These are phyloP conservation scores for Eretmocerus hayati DNA, from an alignment of 2,888 invertebrate genomes.

Conservation along the genomic window DNA sequence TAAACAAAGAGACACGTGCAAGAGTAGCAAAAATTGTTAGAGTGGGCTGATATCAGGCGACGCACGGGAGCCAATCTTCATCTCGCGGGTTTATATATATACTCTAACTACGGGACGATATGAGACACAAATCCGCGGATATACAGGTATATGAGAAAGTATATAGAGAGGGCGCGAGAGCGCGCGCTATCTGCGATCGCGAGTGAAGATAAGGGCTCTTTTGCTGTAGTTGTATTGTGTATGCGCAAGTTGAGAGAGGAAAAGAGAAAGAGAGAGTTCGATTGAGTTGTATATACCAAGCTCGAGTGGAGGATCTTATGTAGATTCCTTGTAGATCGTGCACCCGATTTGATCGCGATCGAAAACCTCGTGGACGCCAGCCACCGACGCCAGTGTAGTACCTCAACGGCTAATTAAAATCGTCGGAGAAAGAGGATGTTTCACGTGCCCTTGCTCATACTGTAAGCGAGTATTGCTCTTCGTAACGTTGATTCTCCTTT, in stretches of 20 bases:
- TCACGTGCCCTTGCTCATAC: too few relatives aligned
- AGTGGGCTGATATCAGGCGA: conserved; percentile 17
- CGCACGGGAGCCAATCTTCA: conserved; percentile 21
- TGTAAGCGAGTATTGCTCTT: too few relatives aligned
- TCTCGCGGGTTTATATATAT: too few relatives aligned
- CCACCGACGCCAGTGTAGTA: too few relatives aligned
- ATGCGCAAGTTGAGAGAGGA: conserved; percentile 25
- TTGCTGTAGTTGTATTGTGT: conserved; percentile 26
- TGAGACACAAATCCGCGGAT: too few relatives aligned
- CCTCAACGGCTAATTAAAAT: conserved; percentile 48
- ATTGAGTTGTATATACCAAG: conserved; percentile 39
- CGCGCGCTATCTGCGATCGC: conserved; percentile 45
- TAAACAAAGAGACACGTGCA: too few relatives aligned
- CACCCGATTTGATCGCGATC: conserved; percentile 49
- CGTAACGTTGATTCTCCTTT: too few relatives aligned
- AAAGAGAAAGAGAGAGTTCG: too few relatives aligned
- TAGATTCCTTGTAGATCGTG: conserved; percentile 49
- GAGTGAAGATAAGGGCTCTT: conserved; percentile 35
- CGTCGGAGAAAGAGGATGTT: too few relatives aligned
- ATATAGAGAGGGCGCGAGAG: too few relatives aligned
- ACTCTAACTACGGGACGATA: conserved; percentile 36
- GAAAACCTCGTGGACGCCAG: conserved; percentile 25
- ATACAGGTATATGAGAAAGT: too few relatives aligned
- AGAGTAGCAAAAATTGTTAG: conserved; percentile 1
- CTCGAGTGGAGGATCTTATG: conserved; percentile 49